Conservation (phyloP, 1,140 invertebrate species). For the Hyphantria cunea region DNA sequence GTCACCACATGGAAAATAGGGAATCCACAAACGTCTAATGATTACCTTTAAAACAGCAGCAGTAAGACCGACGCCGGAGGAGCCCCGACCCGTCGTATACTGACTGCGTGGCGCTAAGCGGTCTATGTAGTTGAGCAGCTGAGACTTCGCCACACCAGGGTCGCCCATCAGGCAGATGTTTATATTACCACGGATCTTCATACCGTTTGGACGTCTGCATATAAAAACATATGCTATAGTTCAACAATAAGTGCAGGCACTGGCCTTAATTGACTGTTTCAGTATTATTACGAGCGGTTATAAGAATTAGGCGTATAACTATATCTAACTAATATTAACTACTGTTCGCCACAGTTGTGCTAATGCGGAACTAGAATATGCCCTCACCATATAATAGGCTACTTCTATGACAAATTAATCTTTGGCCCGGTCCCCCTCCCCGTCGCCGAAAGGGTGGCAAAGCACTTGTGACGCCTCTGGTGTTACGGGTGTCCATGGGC, state of each 20-base stretch:
- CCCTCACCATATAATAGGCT: too few relatives aligned
- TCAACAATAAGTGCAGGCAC: not conserved
- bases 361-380: too few relatives aligned
- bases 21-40: too few relatives aligned
- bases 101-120: slow-evolving; percentile 95
- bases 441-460: too few relatives aligned
- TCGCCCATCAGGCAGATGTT: slow-evolving; percentile 99
- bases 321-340: too few relatives aligned
- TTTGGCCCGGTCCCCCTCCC: too few relatives aligned
- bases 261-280: not conserved
- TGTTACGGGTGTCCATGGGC: too few relatives aligned
- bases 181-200: slow-evolving; percentile 94
- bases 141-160: slow-evolving; percentile 99
- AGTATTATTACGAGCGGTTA: not conserved
- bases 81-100: slow-evolving; percentile 98
- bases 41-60: slow-evolving; percentile 95
- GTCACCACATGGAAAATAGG: too few relatives aligned
- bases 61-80: slow-evolving; percentile 98
- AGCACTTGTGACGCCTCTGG: too few relatives aligned
- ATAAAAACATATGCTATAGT: not conserved
- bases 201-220: slow-evolving; percentile 67
- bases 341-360: too few relatives aligned
- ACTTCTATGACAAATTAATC: too few relatives aligned
- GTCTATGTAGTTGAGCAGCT: slow-evolving; percentile 97
- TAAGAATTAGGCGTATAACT: too few relatives aligned